Evolutionary conservation across 2,888 invertebrate species (phyloP).

Genomic region (Cephus nigrinus): DNA sequence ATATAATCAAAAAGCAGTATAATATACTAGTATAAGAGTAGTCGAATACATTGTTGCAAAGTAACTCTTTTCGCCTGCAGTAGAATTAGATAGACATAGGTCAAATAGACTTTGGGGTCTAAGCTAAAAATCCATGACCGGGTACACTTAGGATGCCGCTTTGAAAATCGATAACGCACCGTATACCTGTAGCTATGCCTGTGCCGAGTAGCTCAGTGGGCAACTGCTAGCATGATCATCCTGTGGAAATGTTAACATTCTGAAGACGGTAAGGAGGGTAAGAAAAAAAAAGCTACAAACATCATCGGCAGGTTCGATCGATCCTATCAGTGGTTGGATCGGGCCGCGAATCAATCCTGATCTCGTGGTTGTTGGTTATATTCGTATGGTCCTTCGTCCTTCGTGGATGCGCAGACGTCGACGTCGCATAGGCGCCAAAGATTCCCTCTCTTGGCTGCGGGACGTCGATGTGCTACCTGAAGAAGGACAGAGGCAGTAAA

Average conservation of each 20-base stretch:
- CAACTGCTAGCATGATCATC: neutral
- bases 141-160: constrained; percentile 21
- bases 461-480: constrained; percentile 19
- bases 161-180: constrained; percentile 33
- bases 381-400: constrained; percentile 13
- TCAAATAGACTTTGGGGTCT: neutral
- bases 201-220: neutral
- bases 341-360: neutral
- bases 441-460: constrained; percentile 23
- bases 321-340: constrained; percentile 1
- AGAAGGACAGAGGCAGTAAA: neutral
- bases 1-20: neutral
- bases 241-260: neutral
- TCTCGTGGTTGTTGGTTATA: neutral
- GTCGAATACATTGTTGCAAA: neutral
- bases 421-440: constrained; percentile 35
- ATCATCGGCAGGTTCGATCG: neutral
- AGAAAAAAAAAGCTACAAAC: constrained; percentile 1
- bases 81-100: neutral
- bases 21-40: neutral
- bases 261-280: constrained; percentile 13
- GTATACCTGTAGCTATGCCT: neutral
- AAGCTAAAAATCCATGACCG: neutral
- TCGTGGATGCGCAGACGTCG: constrained; percentile 31
- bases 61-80: neutral